These are phyloP conservation scores for Drosophila littoralis DNA, from an alignment of 1,140 invertebrate genomes.

Conservation along the genomic window DNA sequence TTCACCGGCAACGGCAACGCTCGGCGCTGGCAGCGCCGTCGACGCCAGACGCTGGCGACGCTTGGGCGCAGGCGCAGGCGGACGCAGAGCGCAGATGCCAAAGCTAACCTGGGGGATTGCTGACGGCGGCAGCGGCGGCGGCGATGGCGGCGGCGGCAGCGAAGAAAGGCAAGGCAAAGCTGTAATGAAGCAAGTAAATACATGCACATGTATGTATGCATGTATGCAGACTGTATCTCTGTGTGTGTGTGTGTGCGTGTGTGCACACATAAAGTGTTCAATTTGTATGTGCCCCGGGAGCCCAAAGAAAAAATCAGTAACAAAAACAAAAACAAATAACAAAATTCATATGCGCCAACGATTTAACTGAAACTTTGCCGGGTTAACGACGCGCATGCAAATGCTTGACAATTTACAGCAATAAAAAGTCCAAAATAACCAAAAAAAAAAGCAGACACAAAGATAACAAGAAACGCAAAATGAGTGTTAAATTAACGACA, in stretches of 20 bases:
- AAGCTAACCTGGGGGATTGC: slow-evolving; percentile 75
- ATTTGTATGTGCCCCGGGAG: slow-evolving; percentile 37
- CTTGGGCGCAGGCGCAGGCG: slow-evolving; percentile 30
- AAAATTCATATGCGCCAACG: slow-evolving; percentile 66
- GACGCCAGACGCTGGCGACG: slow-evolving; percentile 25
- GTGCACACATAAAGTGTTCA: slow-evolving; percentile 39
- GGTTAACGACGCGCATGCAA: slow-evolving; percentile 73
- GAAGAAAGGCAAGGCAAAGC: slow-evolving; percentile 85
- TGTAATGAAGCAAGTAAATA: slow-evolving; percentile 64
- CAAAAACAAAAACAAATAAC: slow-evolving; percentile 46
- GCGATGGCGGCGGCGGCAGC: slow-evolving; percentile 88
- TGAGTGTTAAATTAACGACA: slow-evolving; percentile 20
- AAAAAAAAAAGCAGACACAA: slow-evolving; percentile 28
- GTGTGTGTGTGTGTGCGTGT: slow-evolving; percentile 24
- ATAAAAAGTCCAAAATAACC: slow-evolving; percentile 52
- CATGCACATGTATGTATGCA: not conserved
- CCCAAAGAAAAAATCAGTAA: slow-evolving; percentile 27
- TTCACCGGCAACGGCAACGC: slow-evolving; percentile 63
- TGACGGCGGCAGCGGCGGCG: slow-evolving; percentile 86
- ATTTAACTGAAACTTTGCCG: slow-evolving; percentile 38
- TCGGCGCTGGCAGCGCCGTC: slow-evolving; percentile 87
- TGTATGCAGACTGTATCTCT: slow-evolving; percentile 1
- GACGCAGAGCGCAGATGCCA: slow-evolving; percentile 3
- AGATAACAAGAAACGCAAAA: slow-evolving; percentile 14
- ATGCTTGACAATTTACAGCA: slow-evolving; percentile 64